phyloP scores from a whole-genome alignment of 2,888 invertebrate genomes.

The Helobdella robusta region DNA sequence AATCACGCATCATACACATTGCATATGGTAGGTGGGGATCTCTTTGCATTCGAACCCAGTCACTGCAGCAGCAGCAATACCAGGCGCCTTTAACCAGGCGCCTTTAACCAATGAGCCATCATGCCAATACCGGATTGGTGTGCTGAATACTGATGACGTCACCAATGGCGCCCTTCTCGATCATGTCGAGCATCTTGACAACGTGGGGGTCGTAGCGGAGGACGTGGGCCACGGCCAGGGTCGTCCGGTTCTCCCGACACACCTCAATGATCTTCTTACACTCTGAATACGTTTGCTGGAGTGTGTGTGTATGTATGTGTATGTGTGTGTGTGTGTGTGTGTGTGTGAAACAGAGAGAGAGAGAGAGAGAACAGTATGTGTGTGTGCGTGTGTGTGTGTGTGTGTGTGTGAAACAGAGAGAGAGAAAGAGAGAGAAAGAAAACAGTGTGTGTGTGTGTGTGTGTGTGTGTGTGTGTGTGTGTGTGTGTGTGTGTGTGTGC shows the following conservation, averaged over 20 bases:
- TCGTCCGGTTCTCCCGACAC: background rate
- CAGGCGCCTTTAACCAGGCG: too few species aligned
- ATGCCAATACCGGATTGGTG: conserved; percentile 13
- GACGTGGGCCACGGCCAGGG: conserved; percentile 8
- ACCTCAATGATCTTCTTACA: conserved; percentile 10
- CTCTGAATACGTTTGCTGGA: conserved; percentile 10
- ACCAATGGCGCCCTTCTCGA: conserved; percentile 17
- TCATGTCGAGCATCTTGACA: conserved; percentile 17
- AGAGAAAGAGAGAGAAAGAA: background rate
- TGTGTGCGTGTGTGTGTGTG: background rate
- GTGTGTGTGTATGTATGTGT: background rate
- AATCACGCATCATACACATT: too few species aligned
- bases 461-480: conserved; percentile 23
- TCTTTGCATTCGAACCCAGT: too few species aligned
- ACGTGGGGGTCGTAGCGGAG: conserved; percentile 20
- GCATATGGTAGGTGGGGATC: too few species aligned
- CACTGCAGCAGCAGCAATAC: too few species aligned
- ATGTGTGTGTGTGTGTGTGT: too few species aligned
- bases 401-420: background rate
- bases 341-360: too few species aligned
- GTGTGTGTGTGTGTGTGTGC: conserved; percentile 21
- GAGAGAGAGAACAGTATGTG: background rate
- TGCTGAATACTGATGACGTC: conserved; percentile 23
- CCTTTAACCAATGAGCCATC: too few species aligned
- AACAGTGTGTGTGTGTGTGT: conserved; percentile 24